phyloP scores from a whole-genome alignment of 2,888 invertebrate genomes.

The Timema podura region DNA sequence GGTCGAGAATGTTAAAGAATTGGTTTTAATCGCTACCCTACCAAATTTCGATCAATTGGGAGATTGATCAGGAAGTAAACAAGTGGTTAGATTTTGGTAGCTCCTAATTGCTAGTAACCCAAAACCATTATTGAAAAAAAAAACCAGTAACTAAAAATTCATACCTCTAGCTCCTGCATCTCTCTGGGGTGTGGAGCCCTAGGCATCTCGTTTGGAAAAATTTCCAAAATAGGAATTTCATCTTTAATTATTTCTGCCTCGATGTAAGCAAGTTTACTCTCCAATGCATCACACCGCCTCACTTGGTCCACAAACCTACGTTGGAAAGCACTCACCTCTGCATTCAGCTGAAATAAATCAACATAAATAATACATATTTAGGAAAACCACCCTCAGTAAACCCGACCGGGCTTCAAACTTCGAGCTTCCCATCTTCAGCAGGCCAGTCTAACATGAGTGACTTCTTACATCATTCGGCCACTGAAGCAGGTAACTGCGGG shows the following conservation, averaged over 20 bases:
- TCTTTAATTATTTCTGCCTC: constrained; percentile 84
- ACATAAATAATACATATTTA: too few species aligned
- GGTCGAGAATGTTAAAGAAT: too few species aligned
- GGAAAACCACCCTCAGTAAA: too few species aligned
- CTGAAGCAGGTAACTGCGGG: too few species aligned
- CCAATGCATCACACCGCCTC: constrained; percentile 88
- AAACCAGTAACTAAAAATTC: neutral
- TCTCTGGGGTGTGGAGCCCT: constrained; percentile 71
- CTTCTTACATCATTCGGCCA: too few species aligned
- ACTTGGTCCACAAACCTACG: constrained; percentile 90
- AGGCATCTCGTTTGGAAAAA: constrained; percentile 60
- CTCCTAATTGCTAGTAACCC: neutral
- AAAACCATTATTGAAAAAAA: too few species aligned
- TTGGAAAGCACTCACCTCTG: constrained; percentile 83
- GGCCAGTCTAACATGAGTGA: too few species aligned
- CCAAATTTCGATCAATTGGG: neutral
- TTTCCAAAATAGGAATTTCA: constrained; percentile 70
- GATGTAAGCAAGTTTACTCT: constrained; percentile 78
- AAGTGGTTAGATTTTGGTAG: neutral
- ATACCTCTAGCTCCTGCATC: constrained; percentile 84
- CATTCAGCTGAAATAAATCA: constrained; percentile 63
- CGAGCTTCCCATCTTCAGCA: too few species aligned
- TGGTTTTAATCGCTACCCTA: too few species aligned
- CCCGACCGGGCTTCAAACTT: too few species aligned
- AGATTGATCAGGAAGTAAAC: constrained; percentile 1